Percentiles rank a stretch among this genome's conserved stretches.
Evolutionary conservation across 2,888 invertebrate genomes (phyloP).

Genomic region (Eristalis tenax): DNA sequence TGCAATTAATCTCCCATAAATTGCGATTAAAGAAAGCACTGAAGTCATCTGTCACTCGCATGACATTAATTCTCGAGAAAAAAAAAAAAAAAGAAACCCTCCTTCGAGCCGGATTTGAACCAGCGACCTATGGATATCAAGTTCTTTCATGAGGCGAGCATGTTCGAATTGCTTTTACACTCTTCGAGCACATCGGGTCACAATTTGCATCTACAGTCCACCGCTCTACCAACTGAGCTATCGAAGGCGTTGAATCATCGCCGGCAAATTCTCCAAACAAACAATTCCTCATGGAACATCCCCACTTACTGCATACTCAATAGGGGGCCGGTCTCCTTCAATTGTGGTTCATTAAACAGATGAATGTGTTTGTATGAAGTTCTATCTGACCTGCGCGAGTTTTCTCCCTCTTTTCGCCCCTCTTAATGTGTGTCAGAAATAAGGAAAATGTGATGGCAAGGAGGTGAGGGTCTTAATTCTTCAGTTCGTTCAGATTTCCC

Average conservation of each 20-base stretch:
- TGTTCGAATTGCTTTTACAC: conserved; percentile 61
- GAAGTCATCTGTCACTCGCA: neutral
- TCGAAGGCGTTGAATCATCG: conserved; percentile 55
- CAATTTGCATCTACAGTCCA: conserved; percentile 67
- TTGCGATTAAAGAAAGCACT: neutral
- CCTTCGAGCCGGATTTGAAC: conserved; percentile 72
- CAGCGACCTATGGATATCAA: conserved; percentile 70
- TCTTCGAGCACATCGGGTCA: conserved; percentile 59
- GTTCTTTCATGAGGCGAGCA: conserved; percentile 57
- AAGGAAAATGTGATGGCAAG: no score
- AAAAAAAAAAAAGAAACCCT: conserved; percentile 20
- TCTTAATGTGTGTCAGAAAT: no score
- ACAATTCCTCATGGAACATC: neutral
- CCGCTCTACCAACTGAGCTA: conserved; percentile 72
- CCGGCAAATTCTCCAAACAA: conserved; percentile 31
- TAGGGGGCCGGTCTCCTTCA: no score
- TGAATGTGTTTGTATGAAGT: no score
- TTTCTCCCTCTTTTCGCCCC: no score
- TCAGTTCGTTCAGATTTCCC: no score
- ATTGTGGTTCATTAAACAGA: no score
- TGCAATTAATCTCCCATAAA: neutral
- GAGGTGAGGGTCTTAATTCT: no score
- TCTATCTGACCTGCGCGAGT: no score
- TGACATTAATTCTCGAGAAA: neutral
- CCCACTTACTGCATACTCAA: neutral